phyloP scores from a whole-genome alignment of 2,797 vertebrate genomes.

The Delichon dasypus region DNA sequence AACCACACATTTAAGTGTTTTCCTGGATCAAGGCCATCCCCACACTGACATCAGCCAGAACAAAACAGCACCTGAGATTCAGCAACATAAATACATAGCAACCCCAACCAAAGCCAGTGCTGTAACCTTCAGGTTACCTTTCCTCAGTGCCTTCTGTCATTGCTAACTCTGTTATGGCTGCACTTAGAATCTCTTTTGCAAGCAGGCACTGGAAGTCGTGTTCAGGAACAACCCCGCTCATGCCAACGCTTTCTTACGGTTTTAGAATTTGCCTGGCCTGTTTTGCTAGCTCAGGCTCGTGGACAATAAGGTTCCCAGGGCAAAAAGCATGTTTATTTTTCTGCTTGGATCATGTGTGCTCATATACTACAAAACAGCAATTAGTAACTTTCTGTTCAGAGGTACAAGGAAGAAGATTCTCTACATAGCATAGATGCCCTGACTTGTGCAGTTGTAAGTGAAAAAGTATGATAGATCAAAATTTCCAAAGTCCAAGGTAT shows the following conservation, averaged over 20 bases:
- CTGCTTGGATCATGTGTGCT: constrained; percentile 4
- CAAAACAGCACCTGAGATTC: constrained; percentile 41
- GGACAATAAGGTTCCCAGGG: background rate
- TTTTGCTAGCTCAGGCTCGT: constrained; percentile 13
- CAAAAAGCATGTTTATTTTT: constrained; percentile 25
- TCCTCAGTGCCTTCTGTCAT: background rate
- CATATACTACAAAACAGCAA: background rate
- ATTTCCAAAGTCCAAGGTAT: background rate
- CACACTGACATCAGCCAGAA: background rate
- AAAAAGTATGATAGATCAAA: background rate
- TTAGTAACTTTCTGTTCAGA: background rate
- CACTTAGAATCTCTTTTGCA: background rate
- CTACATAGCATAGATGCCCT: background rate
- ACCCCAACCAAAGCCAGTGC: background rate
- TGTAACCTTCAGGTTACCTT: constrained; percentile 56
- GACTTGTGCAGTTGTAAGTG: background rate
- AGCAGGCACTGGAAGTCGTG: background rate
- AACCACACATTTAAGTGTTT: constrained; percentile 19
- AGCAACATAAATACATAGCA: constrained; percentile 31
- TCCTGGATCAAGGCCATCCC: constrained; percentile 27
- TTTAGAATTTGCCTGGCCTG: constrained; percentile 5
- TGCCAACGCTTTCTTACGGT: background rate
- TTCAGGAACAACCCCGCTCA: background rate
- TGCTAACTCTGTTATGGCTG: background rate
- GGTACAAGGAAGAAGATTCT: background rate